phyloP scores from a whole-genome alignment of 1,140 invertebrate species.

The Heliconius eleuchia region DNA sequence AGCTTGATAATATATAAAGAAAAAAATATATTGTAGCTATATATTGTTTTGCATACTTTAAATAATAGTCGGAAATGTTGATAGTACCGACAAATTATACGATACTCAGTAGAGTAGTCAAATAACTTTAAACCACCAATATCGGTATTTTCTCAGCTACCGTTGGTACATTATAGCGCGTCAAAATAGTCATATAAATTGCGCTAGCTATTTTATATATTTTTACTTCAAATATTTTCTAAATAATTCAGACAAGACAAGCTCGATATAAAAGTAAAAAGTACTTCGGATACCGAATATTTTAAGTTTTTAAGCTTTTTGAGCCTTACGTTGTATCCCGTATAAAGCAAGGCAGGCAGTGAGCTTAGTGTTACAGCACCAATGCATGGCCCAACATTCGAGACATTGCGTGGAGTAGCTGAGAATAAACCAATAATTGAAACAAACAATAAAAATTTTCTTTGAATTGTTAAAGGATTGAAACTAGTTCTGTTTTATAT shows the following conservation, averaged over 20 bases:
- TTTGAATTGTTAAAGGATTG: not conserved
- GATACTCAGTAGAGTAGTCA: not conserved
- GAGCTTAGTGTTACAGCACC: too few species aligned
- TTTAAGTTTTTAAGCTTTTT: too few species aligned
- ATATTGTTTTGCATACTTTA: not conserved
- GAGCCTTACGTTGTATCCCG: too few species aligned
- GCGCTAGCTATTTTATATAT: not conserved
- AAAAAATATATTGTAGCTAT: not conserved
- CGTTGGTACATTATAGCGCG: not conserved
- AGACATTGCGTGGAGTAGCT: too few species aligned
- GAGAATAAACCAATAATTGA: not conserved
- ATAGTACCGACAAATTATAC: not conserved
- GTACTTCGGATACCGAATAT: too few species aligned
- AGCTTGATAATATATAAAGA: not conserved
- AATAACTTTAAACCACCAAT: not conserved
- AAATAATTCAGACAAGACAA: conserved; percentile 4
- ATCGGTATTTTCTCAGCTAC: conserved; percentile 9
- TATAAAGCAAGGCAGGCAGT: too few species aligned
- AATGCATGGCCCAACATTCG: too few species aligned
- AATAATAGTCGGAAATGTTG: not conserved
- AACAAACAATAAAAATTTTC: not conserved
- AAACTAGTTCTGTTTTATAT: not conserved
- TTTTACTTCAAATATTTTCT: conserved; percentile 9
- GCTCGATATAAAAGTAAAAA: not conserved
- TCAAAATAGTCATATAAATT: conserved; percentile 3